Evolutionary conservation across 2,797 vertebrate species (phyloP), one percentile per base, ranked within the genome.

Genomic region (Stomatorhinus walkeri): DNA sequence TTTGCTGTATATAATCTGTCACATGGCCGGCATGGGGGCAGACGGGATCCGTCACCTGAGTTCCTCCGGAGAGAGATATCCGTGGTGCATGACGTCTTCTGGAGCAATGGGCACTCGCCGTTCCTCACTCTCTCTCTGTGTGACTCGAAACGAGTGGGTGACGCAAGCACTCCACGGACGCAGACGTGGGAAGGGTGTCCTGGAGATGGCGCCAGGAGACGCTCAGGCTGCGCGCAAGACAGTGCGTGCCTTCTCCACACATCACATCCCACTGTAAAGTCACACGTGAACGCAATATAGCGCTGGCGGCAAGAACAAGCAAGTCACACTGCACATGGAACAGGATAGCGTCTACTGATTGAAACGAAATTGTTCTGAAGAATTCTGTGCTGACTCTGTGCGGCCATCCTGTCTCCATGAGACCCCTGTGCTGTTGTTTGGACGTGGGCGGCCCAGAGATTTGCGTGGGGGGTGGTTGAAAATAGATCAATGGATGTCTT

Each of bases 401-500:
- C 3, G 16, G 16, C 16, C 36, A 19, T 1, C 4, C 19, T 9
- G 72, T n/a, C 36, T n/a, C 72, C 72, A 40, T 7, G 36, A 79
- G 40, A 46, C 93, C 92, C 92, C 91, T 91, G 10, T 92, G 87
- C 46, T 89, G 90, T 92, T 92, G 93, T 92, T 93, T 92, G 92
- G 92, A 93, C 91, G 89, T 90, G 91, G 92, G 90, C 92, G 93
- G 93, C 90, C 92, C 6, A 10, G 46, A 52, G 84, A 79, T 12
- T 72, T 59, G 79, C 48, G 49, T 88, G 51, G 91, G 91, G 93
- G 95, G 90, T 19, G 91, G 61, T 93, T 94, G 95, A 94, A 96
- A 95, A 95, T 96, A 96, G 95, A 94, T 89, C 24, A 90, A 91
- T 14, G 19, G 93, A 88, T 36, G 89, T 93, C 92, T 92, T 88